Conservation (phyloP, 2,888 invertebrate species). For the Capitulum mitella region DNA sequence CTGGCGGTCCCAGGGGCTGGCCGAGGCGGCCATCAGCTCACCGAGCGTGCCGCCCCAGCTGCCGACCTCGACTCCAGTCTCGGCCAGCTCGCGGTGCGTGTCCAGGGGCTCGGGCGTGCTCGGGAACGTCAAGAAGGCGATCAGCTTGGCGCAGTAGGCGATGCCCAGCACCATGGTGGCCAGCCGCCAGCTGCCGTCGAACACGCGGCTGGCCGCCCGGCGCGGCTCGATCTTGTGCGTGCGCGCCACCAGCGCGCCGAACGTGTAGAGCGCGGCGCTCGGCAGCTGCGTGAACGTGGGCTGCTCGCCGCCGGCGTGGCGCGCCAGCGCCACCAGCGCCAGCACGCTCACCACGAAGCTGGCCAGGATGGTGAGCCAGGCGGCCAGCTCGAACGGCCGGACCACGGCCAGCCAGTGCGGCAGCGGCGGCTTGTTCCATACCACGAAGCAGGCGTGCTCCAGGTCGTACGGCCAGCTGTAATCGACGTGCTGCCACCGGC, state of each 20-base stretch:
- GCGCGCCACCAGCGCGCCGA: neutral
- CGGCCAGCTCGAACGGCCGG: constrained; percentile 28
- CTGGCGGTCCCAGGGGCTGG: constrained; percentile 26
- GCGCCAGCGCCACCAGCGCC: neutral
- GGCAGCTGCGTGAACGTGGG: neutral
- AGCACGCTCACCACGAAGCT: neutral
- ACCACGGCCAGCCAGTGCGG: constrained; percentile 32
- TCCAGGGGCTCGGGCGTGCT: constrained; percentile 31
- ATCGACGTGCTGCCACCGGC: constrained; percentile 31
- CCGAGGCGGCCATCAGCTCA: constrained; percentile 24
- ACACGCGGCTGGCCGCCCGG: neutral
- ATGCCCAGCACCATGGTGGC: constrained; percentile 32
- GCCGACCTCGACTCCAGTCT: constrained; percentile 31
- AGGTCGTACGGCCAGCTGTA: constrained; percentile 34
- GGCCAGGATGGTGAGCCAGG: neutral
- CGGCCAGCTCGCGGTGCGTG: constrained; percentile 34
- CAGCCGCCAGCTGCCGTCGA: constrained; percentile 30
- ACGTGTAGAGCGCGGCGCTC: neutral
- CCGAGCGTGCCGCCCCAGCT: constrained; percentile 24
- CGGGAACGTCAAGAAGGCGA: constrained; percentile 37
- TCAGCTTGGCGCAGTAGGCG: constrained; percentile 37
- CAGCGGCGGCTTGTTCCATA: constrained; percentile 27
- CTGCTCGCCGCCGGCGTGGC: neutral
- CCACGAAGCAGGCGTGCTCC: constrained; percentile 33
- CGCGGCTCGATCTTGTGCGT: neutral